These are phyloP conservation scores for Tympanoctomys barrerae DNA, from an alignment of 2,797 vertebrate species.

Conservation along the genomic window DNA sequence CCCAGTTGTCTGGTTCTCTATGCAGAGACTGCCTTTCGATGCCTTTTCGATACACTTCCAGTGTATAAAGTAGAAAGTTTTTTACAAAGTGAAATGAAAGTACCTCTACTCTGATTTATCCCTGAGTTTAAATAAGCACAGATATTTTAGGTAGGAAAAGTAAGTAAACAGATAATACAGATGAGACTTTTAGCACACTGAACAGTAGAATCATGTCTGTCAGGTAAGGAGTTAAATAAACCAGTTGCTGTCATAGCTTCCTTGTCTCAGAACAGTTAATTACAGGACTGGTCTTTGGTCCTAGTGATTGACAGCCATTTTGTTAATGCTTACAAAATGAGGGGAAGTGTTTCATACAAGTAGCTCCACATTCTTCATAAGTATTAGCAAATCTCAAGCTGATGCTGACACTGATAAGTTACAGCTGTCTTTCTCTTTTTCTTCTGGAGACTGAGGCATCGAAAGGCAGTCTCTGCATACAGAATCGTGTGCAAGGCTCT, in stretches of 20 bases:
- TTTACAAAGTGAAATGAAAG: slow-evolving; percentile 64
- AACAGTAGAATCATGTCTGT: slow-evolving; percentile 18
- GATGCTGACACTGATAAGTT: not conserved
- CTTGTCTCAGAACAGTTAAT: slow-evolving; percentile 26
- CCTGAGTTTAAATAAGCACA: slow-evolving; percentile 43
- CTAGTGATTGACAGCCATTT: slow-evolving; percentile 60
- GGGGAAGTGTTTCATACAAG: not conserved
- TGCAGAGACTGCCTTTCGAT: too few relatives aligned
- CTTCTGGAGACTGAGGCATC: not conserved
- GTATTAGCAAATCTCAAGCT: slow-evolving; percentile 34
- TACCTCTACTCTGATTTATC: slow-evolving; percentile 49
- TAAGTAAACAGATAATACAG: slow-evolving; percentile 9
- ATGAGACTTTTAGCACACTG: slow-evolving; percentile 28
- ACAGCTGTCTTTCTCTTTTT: not conserved
- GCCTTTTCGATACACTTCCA: too few relatives aligned
- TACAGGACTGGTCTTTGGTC: slow-evolving; percentile 35
- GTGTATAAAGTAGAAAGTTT: slow-evolving; percentile 43
- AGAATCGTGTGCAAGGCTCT: not conserved
- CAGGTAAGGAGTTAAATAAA: not conserved
- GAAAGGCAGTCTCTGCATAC: not conserved
- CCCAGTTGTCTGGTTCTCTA: not conserved
- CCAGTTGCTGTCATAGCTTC: not conserved
- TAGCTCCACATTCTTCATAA: slow-evolving; percentile 33
- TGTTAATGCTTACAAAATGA: slow-evolving; percentile 54
- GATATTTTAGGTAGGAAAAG: slow-evolving; percentile 53